Evolutionary conservation across 2,888 invertebrate species (phyloP).

Genomic region (Heliconius ismenius): DNA sequence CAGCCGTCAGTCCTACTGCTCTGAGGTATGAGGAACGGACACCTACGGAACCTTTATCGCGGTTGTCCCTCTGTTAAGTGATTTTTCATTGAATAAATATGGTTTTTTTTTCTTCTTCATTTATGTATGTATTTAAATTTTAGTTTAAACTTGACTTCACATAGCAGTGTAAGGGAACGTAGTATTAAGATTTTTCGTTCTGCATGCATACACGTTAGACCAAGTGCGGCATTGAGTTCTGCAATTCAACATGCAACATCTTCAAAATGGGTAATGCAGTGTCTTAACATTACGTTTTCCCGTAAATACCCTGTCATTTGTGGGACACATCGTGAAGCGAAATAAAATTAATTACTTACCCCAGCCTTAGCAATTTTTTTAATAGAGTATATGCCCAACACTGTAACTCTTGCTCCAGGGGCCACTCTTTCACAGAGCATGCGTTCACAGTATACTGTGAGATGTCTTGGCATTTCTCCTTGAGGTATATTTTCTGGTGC

Average conservation of each 20-base stretch:
- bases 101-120: too few species aligned
- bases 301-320: background rate
- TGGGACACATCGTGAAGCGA: background rate
- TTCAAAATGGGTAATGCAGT: too few species aligned
- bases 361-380: slow-evolving; percentile 89
- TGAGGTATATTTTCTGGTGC: slow-evolving; percentile 93
- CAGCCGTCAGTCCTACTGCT: slow-evolving; percentile 94
- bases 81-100: background rate
- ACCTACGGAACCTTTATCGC: slow-evolving; percentile 91
- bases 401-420: slow-evolving; percentile 96
- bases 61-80: slow-evolving; percentile 81
- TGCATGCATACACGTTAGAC: too few species aligned
- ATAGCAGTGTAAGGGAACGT: too few species aligned
- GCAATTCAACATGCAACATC: too few species aligned
- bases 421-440: slow-evolving; percentile 95
- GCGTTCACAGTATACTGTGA: slow-evolving; percentile 96
- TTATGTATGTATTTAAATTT: background rate
- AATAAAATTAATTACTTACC: slow-evolving; percentile 60
- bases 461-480: slow-evolving; percentile 98
- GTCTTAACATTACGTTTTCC: too few species aligned
- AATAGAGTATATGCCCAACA: slow-evolving; percentile 98
- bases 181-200: too few species aligned
- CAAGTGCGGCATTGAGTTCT: too few species aligned
- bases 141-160: too few species aligned
- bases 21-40: slow-evolving; percentile 97